Evolutionary conservation across 1,140 invertebrate genomes (phyloP).

Genomic region (Leptopilina clavipes): DNA sequence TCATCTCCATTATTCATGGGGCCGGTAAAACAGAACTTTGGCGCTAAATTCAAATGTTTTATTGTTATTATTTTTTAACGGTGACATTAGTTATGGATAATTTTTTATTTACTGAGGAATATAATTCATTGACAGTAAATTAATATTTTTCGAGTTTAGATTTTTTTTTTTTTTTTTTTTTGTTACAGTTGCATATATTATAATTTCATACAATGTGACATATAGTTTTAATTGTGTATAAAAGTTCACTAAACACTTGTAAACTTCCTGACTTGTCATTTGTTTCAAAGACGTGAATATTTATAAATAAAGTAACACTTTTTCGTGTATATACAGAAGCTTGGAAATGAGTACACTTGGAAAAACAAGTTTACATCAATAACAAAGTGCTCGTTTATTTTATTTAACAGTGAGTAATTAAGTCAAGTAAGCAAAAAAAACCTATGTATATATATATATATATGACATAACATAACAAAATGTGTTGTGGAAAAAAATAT

Average conservation of each 20-base stretch:
- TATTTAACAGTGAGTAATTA: conserved; percentile 11
- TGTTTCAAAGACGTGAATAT: background rate
- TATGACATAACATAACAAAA: conserved; percentile 20
- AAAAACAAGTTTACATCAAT: conserved; percentile 18
- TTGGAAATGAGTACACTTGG: background rate
- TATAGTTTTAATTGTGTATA: background rate
- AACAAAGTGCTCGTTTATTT: conserved; percentile 3
- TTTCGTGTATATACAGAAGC: background rate
- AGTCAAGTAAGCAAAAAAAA: background rate
- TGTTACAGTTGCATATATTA: no score
- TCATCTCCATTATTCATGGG: no score
- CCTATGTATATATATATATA: background rate
- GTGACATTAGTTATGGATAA: no score
- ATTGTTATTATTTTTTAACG: no score
- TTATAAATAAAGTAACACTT: conserved; percentile 10
- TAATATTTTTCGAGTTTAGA: no score
- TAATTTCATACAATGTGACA: no score
- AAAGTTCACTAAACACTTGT: background rate
- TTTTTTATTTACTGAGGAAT: no score
- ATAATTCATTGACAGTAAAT: no score
- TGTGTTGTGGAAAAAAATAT: background rate
- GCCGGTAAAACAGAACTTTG: no score
- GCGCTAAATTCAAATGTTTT: no score
- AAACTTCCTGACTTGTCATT: background rate
- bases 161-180: no score